phyloP scores from a whole-genome alignment of 1,140 invertebrate species.

The Hylaeus anthracinus region DNA sequence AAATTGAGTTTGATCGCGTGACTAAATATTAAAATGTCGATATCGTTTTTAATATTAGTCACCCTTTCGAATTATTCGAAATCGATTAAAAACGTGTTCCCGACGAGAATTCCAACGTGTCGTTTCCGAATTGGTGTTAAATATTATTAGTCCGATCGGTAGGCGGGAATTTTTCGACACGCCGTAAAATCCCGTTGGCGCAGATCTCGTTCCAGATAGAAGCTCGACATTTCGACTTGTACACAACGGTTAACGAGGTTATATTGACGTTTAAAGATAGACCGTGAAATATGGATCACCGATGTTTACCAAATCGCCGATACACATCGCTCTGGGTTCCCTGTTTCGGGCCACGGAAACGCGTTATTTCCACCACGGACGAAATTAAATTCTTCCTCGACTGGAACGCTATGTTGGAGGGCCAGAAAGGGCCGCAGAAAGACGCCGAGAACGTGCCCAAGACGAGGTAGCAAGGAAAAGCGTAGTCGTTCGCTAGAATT shows the following conservation, averaged over 20 bases:
- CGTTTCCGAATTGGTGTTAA: background rate
- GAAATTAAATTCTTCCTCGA: background rate
- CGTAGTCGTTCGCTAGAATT: no score
- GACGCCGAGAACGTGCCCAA: no score
- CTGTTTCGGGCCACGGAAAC: background rate
- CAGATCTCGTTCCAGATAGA: background rate
- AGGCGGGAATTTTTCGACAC: background rate
- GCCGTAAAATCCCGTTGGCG: background rate
- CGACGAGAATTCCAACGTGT: background rate
- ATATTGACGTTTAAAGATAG: constrained; percentile 25
- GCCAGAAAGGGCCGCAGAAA: no score
- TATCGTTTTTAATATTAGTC: background rate
- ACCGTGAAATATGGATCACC: constrained; percentile 23
- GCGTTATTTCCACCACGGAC: background rate
- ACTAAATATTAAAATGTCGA: no score
- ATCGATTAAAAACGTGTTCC: no score
- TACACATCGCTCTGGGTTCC: constrained; percentile 10
- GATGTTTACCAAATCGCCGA: constrained; percentile 41
- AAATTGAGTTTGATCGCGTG: no score
- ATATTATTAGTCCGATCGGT: background rate
- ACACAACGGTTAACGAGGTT: constrained; percentile 4
- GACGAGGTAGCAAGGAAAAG: no score
- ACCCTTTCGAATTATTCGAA: background rate
- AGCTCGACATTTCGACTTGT: constrained; percentile 27
- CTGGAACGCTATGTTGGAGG: no score